Percentiles rank a stretch among this genome's conserved stretches.
Evolutionary conservation across 2,888 invertebrate genomes (phyloP).

Genomic region (Brenthis daphne): DNA sequence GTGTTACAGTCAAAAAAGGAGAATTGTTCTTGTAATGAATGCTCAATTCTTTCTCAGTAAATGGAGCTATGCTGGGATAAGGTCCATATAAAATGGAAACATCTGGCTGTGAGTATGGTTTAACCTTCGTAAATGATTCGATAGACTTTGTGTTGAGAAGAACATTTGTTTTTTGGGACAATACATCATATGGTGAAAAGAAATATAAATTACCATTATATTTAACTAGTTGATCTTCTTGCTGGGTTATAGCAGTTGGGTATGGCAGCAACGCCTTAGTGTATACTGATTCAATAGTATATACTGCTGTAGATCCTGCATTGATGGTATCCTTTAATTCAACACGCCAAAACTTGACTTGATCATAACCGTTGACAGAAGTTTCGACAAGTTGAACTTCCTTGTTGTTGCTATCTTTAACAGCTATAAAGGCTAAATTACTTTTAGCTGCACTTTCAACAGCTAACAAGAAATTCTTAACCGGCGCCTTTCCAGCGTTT

Average conservation of each 20-base stretch:
- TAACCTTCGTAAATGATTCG: constrained; percentile 91
- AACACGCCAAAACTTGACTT: constrained; percentile 79
- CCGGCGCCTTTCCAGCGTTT: constrained; percentile 88
- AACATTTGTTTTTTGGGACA: constrained; percentile 91
- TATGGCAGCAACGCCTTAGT: constrained; percentile 90
- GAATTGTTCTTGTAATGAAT: constrained; percentile 98
- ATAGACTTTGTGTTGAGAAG: constrained; percentile 89
- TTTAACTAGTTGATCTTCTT: constrained; percentile 95
- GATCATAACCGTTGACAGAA: constrained; percentile 75
- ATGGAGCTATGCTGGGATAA: constrained; percentile 87
- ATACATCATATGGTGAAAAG: constrained; percentile 91
- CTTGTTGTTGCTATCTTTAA: constrained; percentile 83
- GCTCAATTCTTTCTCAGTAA: constrained; percentile 84
- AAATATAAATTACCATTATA: constrained; percentile 92
- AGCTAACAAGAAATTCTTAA: constrained; percentile 86
- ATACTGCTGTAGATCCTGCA: constrained; percentile 80
- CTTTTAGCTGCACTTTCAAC: constrained; percentile 84
- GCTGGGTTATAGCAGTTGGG: constrained; percentile 94
- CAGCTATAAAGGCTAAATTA: constrained; percentile 88
- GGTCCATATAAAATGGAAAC: constrained; percentile 94
- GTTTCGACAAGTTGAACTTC: constrained; percentile 80
- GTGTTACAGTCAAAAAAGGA: constrained; percentile 96
- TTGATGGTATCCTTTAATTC: constrained; percentile 83
- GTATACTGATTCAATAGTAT: constrained; percentile 88
- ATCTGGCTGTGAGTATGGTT: constrained; percentile 90